Conservation (phyloP, 2,113 vertebrate species). For the Nipponia nippon region DNA sequence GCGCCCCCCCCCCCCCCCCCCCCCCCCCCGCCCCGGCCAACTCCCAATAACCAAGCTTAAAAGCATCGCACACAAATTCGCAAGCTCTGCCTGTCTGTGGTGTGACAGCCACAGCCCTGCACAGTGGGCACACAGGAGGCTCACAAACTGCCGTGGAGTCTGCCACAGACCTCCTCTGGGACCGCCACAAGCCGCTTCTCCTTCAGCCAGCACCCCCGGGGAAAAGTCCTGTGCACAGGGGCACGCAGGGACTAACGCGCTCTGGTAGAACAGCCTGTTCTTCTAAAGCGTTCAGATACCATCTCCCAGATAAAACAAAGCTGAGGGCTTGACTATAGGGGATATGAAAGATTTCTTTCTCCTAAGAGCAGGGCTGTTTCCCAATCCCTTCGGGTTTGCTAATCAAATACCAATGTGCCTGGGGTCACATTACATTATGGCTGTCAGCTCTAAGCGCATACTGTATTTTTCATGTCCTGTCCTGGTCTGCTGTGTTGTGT, state of each 20-base stretch:
- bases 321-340: background rate
- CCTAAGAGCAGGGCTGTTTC: conserved; percentile 9
- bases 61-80: background rate
- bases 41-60: fast-evolving
- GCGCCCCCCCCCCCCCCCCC: too few species aligned
- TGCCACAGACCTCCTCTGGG: background rate
- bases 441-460: conserved; percentile 12
- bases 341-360: conserved; percentile 48
- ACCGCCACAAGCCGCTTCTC: background rate
- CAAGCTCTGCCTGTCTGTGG: background rate
- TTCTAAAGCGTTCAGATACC: background rate
- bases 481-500: background rate
- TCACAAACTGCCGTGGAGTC: background rate
- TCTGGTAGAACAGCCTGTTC: background rate
- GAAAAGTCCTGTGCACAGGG: background rate
- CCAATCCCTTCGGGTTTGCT: background rate
- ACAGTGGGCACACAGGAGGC: fast-evolving
- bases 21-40: fast-evolving
- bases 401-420: conserved; percentile 51
- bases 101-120: background rate
- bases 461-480: conserved; percentile 37
- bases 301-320: background rate
- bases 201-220: fast-evolving
- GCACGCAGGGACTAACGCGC: background rate
- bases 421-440: conserved; percentile 43